Percentiles rank a stretch among this genome's conserved stretches.
phyloP scores from a whole-genome alignment of 1,140 invertebrate species.

The Euwallacea fornicatus region DNA sequence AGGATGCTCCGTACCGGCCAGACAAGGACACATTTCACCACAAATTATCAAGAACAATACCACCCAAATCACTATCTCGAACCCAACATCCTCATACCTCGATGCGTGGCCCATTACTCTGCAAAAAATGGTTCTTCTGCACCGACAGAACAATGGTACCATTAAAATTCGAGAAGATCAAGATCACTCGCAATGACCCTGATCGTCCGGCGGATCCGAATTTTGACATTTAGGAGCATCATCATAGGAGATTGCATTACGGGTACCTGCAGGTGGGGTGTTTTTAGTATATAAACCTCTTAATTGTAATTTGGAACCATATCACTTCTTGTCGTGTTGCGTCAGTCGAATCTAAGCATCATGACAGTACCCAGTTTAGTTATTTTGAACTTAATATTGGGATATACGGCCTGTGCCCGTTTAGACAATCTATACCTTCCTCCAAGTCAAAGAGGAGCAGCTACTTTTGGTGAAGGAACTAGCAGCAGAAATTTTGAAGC shows the following conservation, averaged over 20 bases:
- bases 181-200: conserved; percentile 24
- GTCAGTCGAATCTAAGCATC: background rate
- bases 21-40: conserved; percentile 1
- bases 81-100: conserved; percentile 1
- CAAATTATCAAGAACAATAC: conserved; percentile 15
- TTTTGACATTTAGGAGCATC: conserved; percentile 9
- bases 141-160: conserved; percentile 23
- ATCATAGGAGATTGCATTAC: background rate
- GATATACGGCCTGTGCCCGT: conserved; percentile 47
- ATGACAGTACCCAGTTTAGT: background rate
- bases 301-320: background rate
- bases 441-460: conserved; percentile 48
- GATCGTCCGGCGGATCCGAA: conserved; percentile 18
- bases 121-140: conserved; percentile 19
- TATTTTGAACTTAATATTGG: conserved; percentile 28
- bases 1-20: background rate
- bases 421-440: conserved; percentile 64
- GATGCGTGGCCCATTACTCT: background rate
- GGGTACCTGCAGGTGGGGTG: conserved; percentile 7
- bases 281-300: conserved; percentile 8
- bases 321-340: background rate
- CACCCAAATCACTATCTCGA: background rate
- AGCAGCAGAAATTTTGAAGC: background rate
- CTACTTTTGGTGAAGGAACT: background rate
- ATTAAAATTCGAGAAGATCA: conserved; percentile 22